Base-by-base conservation (phyloP, 1,140 invertebrate genomes). In the Latrodectus geometricus region DNA sequence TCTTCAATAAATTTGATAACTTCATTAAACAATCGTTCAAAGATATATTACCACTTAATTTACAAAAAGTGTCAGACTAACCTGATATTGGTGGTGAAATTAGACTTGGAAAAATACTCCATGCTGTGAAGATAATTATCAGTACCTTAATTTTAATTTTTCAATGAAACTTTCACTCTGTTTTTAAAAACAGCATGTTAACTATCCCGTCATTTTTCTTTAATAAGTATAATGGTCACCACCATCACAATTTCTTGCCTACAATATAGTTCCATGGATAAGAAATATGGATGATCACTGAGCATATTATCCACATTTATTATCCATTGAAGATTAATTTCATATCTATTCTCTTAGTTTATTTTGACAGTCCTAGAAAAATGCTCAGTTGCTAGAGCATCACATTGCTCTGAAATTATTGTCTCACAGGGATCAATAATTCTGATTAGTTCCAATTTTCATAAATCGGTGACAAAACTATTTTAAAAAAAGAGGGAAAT, bases 21-120 rank as follows among this genome's bases (percentile, higher is more conserved):
- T 69, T 69, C 8, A 50, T 0, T 5, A 81, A 15, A 23, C 35
- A 81, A 15, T 81, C 65, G 20, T 81, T 81, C 52, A 81, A 23
- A 9, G 66, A 81, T 52, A n/a, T 17, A 88, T 68, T 88, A 56
- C 1, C 89, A 81, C 0, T 70, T 15, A 48, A 87, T 54, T 76
- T 90, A 89, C 4, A 82, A 8, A 88, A 89, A 7, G 83, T 88
- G 75, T 90, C 89, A 74, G 89, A 90, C 89, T 9, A 88, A 86
- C n/a, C 89, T 66, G 4, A 90, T 56, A 12, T 84, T 88, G 9
- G 89, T 89, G 0, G 89, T 88, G 0, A 15, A 2, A 76, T 61
- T 61, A 8, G 8, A 61, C 2, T 88, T 89, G 20, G n/a, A 89
- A 69, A 17, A 89, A 84, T n/a, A 85, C 48, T 0, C 86, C 81